These are phyloP conservation scores for Agonopterix alstromeriana DNA, from an alignment of 2,888 invertebrate species.

Conservation along the genomic window DNA sequence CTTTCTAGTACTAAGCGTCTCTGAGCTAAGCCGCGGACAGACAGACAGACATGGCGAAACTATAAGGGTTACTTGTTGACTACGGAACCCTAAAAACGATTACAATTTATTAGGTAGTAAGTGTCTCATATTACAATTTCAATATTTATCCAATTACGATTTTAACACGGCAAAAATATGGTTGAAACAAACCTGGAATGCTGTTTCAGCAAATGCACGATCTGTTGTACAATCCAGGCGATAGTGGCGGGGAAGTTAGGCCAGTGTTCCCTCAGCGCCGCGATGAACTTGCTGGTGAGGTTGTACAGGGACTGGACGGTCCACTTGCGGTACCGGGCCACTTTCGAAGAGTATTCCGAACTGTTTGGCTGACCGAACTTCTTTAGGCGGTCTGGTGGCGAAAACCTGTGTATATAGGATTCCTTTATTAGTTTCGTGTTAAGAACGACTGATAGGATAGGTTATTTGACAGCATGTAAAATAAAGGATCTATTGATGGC, in stretches of 20 bases:
- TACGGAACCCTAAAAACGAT: too few species aligned
- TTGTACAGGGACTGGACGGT: constrained; percentile 87
- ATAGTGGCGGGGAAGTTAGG: constrained; percentile 93
- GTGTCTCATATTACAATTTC: too few species aligned
- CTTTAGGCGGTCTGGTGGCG: constrained; percentile 69
- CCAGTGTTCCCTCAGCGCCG: constrained; percentile 89
- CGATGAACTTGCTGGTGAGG: constrained; percentile 88
- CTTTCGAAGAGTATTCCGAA: constrained; percentile 82
- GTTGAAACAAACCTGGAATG: constrained; percentile 12
- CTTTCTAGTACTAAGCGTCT: too few species aligned
- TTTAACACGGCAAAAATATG: too few species aligned
- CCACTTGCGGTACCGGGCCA: constrained; percentile 87
- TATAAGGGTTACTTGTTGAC: too few species aligned
- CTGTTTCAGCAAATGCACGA: constrained; percentile 77
- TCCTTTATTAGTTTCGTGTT: not conserved
- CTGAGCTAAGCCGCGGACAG: too few species aligned
- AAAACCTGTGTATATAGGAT: constrained; percentile 36
- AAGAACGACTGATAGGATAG: not conserved
- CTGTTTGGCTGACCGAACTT: constrained; percentile 88
- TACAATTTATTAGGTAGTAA: too few species aligned
- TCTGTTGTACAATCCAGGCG: constrained; percentile 93
- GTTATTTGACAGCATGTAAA: too few species aligned
- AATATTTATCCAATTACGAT: too few species aligned
- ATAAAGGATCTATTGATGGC: too few species aligned
- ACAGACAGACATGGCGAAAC: too few species aligned